A percentile compares a stretch with the other conserved stretches of the same genome.
Evolutionary conservation across 2,113 vertebrate species (phyloP).

Genomic region (Sprattus sprattus): DNA sequence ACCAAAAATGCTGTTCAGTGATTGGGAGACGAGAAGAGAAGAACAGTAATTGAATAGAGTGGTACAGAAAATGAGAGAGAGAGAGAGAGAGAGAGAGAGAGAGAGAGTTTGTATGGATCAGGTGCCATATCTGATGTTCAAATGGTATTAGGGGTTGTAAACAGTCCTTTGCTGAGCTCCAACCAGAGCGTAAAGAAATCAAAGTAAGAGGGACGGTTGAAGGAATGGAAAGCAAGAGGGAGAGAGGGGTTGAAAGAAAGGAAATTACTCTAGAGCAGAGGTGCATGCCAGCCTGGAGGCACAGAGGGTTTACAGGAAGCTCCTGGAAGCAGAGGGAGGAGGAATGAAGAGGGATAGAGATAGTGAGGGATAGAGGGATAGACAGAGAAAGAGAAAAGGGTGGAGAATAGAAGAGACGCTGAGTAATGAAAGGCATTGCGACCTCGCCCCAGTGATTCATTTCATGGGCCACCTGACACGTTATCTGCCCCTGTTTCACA

Average conservation of each 20-base stretch:
- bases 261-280: conserved; percentile 3
- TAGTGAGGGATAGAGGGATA: not conserved
- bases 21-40: not conserved
- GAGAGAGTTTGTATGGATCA: not conserved
- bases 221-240: not conserved
- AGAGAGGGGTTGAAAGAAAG: not conserved
- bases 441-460: conserved; percentile 70
- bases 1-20: not conserved
- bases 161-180: too few species aligned
- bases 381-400: not conserved
- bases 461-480: conserved; percentile 56
- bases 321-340: not conserved
- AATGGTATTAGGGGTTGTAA: too few species aligned
- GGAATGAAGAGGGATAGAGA: conserved; percentile 13
- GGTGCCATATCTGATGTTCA: too few species aligned
- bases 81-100: not conserved
- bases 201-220: not conserved
- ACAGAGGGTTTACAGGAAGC: not conserved
- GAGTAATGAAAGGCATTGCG: conserved; percentile 55
- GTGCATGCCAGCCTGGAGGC: not conserved
- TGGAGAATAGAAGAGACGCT: conserved; percentile 38
- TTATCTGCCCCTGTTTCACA: conserved; percentile 31
- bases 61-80: not conserved
- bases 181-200: not conserved
- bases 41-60: not conserved